Conservation (phyloP, 2,797 vertebrate species). For the Gymnopithys bicolor region DNA sequence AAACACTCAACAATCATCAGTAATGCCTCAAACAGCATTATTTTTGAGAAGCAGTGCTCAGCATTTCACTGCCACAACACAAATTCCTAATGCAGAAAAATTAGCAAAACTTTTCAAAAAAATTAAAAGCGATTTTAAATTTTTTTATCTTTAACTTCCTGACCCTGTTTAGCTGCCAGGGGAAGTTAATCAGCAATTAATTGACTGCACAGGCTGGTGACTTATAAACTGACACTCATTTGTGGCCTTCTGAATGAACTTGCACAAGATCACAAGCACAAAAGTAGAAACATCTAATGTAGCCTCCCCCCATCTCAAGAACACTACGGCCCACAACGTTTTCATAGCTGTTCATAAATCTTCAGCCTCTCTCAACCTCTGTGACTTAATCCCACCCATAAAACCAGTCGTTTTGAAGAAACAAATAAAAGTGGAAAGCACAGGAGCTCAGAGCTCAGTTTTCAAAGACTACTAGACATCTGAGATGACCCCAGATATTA, state of each 20-base stretch:
- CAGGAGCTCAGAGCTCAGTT: conserved; percentile 29
- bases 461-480: conserved; percentile 3
- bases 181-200: background rate
- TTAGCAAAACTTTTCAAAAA: background rate
- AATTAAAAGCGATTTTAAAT: background rate
- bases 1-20: background rate
- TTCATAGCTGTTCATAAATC: conserved; percentile 47
- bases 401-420: conserved; percentile 42
- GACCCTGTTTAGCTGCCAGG: background rate
- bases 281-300: background rate
- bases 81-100: background rate
- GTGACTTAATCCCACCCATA: conserved; percentile 25
- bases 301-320: background rate
- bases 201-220: background rate
- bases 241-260: background rate
- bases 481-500: conserved; percentile 1
- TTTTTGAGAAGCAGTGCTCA: background rate
- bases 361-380: background rate
- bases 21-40: background rate
- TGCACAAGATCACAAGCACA: background rate
- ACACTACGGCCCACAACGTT: background rate
- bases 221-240: background rate
- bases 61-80: background rate
- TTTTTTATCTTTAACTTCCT: background rate
- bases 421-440: conserved; percentile 12